phyloP scores from a whole-genome alignment of 1,140 invertebrate species.

The Megathymus violae region DNA sequence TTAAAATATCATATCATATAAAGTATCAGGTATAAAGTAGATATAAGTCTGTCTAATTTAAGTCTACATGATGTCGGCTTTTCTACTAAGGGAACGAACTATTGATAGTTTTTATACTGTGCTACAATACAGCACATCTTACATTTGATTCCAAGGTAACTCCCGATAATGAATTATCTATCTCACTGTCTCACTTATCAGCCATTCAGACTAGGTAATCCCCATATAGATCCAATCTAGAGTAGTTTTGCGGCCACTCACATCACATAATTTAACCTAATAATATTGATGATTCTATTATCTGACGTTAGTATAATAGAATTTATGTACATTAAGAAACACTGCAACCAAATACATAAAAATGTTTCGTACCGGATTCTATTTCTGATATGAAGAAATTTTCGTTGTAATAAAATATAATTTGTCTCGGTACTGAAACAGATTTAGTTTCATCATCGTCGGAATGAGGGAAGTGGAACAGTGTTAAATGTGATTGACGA shows the following conservation, averaged over 20 bases:
- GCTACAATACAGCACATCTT: too few relatives aligned
- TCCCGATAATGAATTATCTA: too few relatives aligned
- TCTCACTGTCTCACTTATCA: too few relatives aligned
- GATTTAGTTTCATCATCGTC: constrained; percentile 9
- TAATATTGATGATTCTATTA: background rate
- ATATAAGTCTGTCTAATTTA: too few relatives aligned
- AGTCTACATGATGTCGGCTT: too few relatives aligned
- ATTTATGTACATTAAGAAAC: background rate
- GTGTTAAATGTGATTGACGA: constrained; percentile 55
- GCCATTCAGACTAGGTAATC: constrained; percentile 22
- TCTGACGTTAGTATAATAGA: background rate
- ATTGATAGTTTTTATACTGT: too few relatives aligned
- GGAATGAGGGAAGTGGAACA: constrained; percentile 34
- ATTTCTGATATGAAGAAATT: constrained; percentile 4
- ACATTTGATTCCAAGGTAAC: too few relatives aligned
- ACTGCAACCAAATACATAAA: background rate
- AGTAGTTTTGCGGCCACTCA: constrained; percentile 2
- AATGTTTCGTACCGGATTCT: background rate
- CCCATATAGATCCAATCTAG: constrained; percentile 16
- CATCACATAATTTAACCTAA: background rate
- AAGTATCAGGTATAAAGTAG: too few relatives aligned
- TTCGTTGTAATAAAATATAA: constrained; percentile 9
- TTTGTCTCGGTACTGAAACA: constrained; percentile 7
- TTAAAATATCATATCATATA: too few relatives aligned
- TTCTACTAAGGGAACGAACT: too few relatives aligned